Evolutionary conservation across 2,797 vertebrate genomes (phyloP).

Genomic region (Merluccius polli): DNA sequence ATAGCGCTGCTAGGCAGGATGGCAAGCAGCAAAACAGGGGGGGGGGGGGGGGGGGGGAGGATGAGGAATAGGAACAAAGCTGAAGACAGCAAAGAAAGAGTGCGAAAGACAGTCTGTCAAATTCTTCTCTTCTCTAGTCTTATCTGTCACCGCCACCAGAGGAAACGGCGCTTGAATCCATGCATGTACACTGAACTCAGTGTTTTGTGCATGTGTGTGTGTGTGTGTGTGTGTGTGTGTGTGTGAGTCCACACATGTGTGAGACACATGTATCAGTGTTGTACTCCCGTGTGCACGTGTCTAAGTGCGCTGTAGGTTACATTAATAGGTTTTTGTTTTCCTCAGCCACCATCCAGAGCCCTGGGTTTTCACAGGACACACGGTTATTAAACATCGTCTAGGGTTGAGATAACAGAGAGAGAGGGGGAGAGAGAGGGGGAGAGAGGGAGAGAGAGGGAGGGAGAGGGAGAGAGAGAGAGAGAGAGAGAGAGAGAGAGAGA

Average conservation of each 20-base stretch:
- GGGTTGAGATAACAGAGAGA: not conserved
- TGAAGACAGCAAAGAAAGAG: not conserved
- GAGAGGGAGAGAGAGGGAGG: too few species aligned
- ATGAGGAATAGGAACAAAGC: not conserved
- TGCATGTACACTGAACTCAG: not conserved
- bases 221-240: not conserved
- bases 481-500: too few species aligned
- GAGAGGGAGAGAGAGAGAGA: too few species aligned
- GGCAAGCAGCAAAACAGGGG: not conserved
- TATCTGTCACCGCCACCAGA: not conserved
- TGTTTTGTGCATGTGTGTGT: not conserved
- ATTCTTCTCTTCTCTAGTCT: not conserved
- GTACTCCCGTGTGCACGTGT: too few species aligned
- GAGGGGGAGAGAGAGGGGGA: too few species aligned
- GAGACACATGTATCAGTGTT: too few species aligned
- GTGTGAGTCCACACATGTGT: not conserved
- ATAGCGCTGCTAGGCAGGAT: constrained; percentile 26
- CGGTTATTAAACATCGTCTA: not conserved
- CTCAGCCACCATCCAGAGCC: not conserved
- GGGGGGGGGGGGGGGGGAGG: too few species aligned
- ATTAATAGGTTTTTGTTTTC: not conserved
- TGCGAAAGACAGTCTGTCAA: not conserved
- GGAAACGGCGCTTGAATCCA: not conserved
- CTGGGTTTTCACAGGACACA: not conserved
- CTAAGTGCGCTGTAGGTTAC: too few species aligned